phyloP scores from a whole-genome alignment of 2,113 vertebrate genomes.

The Platichthys flesus region DNA sequence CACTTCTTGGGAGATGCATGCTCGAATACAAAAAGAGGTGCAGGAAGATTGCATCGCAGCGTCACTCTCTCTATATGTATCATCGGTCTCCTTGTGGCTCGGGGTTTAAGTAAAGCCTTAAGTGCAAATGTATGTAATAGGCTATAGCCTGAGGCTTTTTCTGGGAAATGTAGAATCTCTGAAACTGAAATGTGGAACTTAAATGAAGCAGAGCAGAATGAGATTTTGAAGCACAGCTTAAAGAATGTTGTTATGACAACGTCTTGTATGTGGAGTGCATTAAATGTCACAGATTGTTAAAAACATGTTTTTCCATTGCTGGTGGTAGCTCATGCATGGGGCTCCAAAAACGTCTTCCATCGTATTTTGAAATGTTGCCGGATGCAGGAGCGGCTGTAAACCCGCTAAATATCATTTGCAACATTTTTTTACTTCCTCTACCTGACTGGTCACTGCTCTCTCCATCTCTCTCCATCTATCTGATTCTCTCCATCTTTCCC shows the following conservation, averaged over 20 bases:
- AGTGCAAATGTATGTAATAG: neutral
- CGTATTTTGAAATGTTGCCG: slow-evolving; percentile 17
- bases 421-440: slow-evolving; percentile 58
- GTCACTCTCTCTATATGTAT: slow-evolving; percentile 13
- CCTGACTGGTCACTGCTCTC: slow-evolving; percentile 52
- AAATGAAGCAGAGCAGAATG: slow-evolving; percentile 12
- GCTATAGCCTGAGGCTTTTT: neutral
- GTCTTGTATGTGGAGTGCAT: neutral
- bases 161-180: slow-evolving; percentile 24
- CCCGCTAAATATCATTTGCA: slow-evolving; percentile 30
- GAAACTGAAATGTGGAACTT: slow-evolving; percentile 6
- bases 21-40: neutral
- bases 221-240: slow-evolving; percentile 3
- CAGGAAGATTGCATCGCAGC: neutral
- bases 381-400: slow-evolving; percentile 16
- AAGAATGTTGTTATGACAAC: neutral
- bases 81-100: slow-evolving; percentile 5
- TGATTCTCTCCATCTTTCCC: slow-evolving; percentile 44
- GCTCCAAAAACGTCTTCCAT: slow-evolving; percentile 3
- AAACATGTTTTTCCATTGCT: slow-evolving; percentile 1
- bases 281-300: slow-evolving; percentile 29
- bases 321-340: neutral
- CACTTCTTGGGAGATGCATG: neutral
- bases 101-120: slow-evolving; percentile 11
- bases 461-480: slow-evolving; percentile 38